phyloP scores from a whole-genome alignment of 1,140 invertebrate species.

The Musca vetustissima region DNA sequence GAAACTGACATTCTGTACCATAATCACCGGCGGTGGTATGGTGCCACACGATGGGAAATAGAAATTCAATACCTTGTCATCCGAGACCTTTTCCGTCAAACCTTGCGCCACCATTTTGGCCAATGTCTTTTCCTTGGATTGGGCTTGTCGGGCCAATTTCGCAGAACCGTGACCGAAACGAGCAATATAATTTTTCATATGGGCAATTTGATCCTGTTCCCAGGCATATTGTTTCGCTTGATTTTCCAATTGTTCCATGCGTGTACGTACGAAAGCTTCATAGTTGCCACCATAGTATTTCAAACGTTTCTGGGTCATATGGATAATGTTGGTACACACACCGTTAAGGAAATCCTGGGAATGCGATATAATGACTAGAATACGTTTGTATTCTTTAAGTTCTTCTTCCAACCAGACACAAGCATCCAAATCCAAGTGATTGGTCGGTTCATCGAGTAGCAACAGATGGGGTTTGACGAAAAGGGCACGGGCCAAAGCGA shows the following conservation, averaged over 20 bases:
- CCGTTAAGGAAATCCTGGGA: constrained; percentile 99
- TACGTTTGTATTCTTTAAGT: constrained; percentile 93
- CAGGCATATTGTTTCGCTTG: constrained; percentile 99
- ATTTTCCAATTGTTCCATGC: constrained; percentile 94
- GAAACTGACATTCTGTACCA: constrained; percentile 98
- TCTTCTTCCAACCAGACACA: constrained; percentile 99
- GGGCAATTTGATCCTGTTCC: constrained; percentile 99
- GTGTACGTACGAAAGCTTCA: constrained; percentile 90
- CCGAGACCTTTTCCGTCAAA: constrained; percentile 89
- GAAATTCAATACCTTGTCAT: constrained; percentile 90
- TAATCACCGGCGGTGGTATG: constrained; percentile 97
- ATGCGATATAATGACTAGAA: constrained; percentile 98
- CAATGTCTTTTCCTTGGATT: constrained; percentile 98
- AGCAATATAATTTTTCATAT: constrained; percentile 99
- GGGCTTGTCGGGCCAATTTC: constrained; percentile 96
- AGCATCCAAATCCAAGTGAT: constrained; percentile 97
- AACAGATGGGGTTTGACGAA: constrained; percentile 93
- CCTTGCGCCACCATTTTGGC: constrained; percentile 99
- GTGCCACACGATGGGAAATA: constrained; percentile 96
- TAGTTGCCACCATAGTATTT: constrained; percentile 97
- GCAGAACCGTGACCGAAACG: constrained; percentile 98
- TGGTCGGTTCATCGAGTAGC: constrained; percentile 95
- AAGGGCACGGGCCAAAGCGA: constrained; percentile 92
- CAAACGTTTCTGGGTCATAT: constrained; percentile 90
- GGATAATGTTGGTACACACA: constrained; percentile 98